phyloP scores from a whole-genome alignment of 2,797 vertebrate species.

The Phoebastria nigripes region DNA sequence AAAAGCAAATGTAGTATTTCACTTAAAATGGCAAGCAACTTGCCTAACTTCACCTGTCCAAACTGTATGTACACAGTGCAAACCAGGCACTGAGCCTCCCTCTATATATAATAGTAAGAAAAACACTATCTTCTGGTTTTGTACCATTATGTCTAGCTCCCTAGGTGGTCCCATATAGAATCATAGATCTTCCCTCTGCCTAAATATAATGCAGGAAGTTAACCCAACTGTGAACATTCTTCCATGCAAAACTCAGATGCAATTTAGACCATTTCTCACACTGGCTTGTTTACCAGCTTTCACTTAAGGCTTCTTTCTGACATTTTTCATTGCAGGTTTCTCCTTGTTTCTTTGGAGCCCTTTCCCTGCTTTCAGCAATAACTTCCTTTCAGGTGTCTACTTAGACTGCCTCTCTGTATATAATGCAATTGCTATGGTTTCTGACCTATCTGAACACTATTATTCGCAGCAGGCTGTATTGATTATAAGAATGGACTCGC shows the following conservation, averaged over 20 bases:
- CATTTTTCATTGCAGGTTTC: not conserved
- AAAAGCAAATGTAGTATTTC: not conserved
- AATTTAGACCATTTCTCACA: not conserved
- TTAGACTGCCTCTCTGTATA: not conserved
- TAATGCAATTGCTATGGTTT: not conserved
- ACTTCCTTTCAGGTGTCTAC: not conserved
- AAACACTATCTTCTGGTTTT: not conserved
- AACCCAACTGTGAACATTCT: not conserved
- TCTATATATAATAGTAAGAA: not conserved
- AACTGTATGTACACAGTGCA: fast-evolving
- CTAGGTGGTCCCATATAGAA: not conserved
- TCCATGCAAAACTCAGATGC: not conserved
- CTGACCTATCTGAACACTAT: not conserved
- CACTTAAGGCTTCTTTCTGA: not conserved
- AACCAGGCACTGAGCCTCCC: not conserved
- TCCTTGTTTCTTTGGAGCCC: not conserved
- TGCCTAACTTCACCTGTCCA: not conserved
- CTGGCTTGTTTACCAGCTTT: not conserved
- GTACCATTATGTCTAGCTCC: not conserved
- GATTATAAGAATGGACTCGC: not conserved
- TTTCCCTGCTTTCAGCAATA: not conserved
- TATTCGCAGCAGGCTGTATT: not conserved
- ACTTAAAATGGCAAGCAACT: not conserved
- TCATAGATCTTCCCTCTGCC: not conserved
- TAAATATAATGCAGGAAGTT: not conserved